Percentiles rank a stretch among this genome's conserved stretches.
phyloP scores from a whole-genome alignment of 2,113 vertebrate genomes.

The Pantherophis guttatus region DNA sequence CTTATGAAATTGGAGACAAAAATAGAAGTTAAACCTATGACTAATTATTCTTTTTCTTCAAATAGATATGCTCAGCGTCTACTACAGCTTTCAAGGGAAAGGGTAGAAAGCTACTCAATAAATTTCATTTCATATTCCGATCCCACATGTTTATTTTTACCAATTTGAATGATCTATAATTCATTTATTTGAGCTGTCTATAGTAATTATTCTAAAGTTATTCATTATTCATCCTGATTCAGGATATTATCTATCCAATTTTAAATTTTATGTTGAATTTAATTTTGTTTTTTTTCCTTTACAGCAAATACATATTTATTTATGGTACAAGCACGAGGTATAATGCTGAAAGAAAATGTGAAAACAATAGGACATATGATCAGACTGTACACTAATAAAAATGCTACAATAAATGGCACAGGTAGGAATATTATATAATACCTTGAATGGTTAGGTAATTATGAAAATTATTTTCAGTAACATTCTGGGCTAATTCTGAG shows the following conservation, averaged over 20 bases:
- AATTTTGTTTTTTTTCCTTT: constrained; percentile 46
- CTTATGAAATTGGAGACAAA: background rate
- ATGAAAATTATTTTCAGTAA: constrained; percentile 1
- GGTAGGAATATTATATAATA: constrained; percentile 71
- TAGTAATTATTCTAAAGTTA: background rate
- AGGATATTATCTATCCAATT: background rate
- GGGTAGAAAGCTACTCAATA: background rate
- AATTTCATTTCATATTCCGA: background rate
- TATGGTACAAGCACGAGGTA: constrained; percentile 96
- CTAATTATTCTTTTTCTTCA: background rate
- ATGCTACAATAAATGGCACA: constrained; percentile 90
- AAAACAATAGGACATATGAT: constrained; percentile 95
- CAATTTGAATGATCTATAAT: background rate
- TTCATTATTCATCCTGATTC: background rate
- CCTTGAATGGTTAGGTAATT: background rate
- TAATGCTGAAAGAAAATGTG: constrained; percentile 95
- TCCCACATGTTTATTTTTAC: background rate
- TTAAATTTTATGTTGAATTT: constrained; percentile 33
- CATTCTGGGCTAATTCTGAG: background rate
- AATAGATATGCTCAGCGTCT: background rate
- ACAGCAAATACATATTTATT: constrained; percentile 96
- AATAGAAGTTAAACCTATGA: background rate
- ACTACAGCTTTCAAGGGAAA: background rate
- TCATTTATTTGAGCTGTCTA: background rate
- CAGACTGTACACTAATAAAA: constrained; percentile 93